A percentile compares a stretch with the other conserved stretches of the same genome.
phyloP scores from a whole-genome alignment of 35 echinoderm and acorn worm genomes.

The Antedon bifida region DNA sequence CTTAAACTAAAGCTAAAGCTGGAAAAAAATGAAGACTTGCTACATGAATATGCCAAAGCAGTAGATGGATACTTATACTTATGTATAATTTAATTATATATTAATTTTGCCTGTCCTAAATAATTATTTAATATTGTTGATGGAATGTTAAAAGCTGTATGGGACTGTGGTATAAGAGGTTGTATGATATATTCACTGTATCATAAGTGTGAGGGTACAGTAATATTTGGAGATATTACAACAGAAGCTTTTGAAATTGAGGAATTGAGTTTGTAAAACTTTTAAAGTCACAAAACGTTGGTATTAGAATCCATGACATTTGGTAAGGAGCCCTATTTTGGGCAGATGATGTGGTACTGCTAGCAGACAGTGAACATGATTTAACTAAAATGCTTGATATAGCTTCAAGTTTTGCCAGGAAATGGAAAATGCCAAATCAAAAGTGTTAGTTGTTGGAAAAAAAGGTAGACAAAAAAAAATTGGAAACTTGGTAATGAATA shows the following conservation, averaged over 20 bases:
- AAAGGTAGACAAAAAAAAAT: background rate
- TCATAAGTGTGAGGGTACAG: too few relatives aligned
- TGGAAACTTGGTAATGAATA: background rate
- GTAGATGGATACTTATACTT: slow-evolving; percentile 18
- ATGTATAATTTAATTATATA: too few relatives aligned
- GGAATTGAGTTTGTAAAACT: background rate
- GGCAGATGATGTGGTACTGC: background rate
- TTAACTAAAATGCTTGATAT: background rate
- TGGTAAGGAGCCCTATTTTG: background rate
- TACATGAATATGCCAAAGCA: slow-evolving; percentile 8
- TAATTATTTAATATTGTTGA: slow-evolving; percentile 3
- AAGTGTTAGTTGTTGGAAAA: background rate
- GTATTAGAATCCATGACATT: background rate
- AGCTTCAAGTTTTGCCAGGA: background rate
- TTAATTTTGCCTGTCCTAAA: background rate
- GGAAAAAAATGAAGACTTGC: slow-evolving; percentile 8
- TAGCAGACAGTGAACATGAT: background rate
- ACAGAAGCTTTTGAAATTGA: too few relatives aligned
- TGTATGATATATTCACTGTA: too few relatives aligned
- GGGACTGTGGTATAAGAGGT: slow-evolving; percentile 16
- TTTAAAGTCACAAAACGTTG: background rate
- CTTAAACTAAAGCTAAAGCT: too few relatives aligned
- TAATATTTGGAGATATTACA: too few relatives aligned
- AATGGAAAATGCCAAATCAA: background rate
- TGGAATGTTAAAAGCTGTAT: slow-evolving; percentile 12